Evolutionary conservation across 2,113 vertebrate species (phyloP).

Genomic region (Empidonax traillii): DNA sequence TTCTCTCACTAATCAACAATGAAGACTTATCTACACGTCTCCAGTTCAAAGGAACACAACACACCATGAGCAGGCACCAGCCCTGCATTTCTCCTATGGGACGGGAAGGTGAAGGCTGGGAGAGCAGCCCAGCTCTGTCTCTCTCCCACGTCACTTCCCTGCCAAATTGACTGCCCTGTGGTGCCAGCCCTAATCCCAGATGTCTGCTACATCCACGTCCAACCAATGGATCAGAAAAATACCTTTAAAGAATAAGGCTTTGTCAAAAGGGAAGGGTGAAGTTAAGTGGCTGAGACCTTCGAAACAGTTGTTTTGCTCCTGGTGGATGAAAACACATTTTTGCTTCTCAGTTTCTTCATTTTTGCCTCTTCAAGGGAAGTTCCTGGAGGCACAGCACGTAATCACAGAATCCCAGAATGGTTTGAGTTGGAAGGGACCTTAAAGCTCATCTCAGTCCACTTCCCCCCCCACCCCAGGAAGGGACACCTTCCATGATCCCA

Average conservation of each 20-base stretch:
- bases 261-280: not conserved
- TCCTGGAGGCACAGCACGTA: not conserved
- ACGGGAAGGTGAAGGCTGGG: not conserved
- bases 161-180: rapidly evolving
- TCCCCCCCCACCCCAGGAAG: not conserved
- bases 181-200: not conserved
- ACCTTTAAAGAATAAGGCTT: not conserved
- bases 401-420: not conserved
- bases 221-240: not conserved
- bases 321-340: not conserved
- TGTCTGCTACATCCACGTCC: not conserved
- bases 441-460: not conserved
- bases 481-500: not conserved
- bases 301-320: not conserved
- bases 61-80: not conserved
- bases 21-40: not conserved
- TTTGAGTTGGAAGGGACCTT: not conserved
- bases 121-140: not conserved
- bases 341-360: not conserved
- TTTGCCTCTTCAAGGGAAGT: not conserved
- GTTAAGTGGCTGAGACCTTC: not conserved
- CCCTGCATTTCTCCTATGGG: not conserved
- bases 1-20: not conserved
- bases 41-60: not conserved
- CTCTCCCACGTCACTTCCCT: not conserved